Base-by-base conservation (phyloP, 2,888 invertebrate species). In the Oligia latruncula region DNA sequence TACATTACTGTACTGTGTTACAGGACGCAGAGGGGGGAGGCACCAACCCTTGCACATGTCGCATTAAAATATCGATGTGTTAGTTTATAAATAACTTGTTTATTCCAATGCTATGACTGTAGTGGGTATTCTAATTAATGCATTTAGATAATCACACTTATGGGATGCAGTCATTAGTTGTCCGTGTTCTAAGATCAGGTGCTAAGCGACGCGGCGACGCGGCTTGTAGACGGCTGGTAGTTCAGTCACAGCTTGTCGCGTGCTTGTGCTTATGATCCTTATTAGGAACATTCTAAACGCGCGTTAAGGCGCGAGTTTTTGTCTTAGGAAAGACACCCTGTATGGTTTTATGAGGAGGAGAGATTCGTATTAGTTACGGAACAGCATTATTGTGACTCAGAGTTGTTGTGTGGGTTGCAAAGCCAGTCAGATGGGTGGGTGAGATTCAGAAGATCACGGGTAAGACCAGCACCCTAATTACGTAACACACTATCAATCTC, bases 1-100 rank as follows among this genome's bases (percentile, higher is more conserved):
- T 6, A 2, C 0, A 2, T 23, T 20, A 1, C 1, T 43, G 4
- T 1, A 9, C 3, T 17, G 23, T 46, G 40, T 43, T 40, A 15
- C 17, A 55, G n/a, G 62, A 20, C 55, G 70, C 2, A 40, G 40
- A 23, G 64, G 72, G 74, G 74, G 68, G 67, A 43, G 52, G n/a
- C n/a, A 68, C 49, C 84, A 91, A 89, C 90, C 89, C 91, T 89
- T 89, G 88, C 91, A 91, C 87, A 91, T 91, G 91, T 78, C 82
- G 78, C 82, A 77, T 74, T 81, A 81, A 84, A 85, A 83, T 80
- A 88, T 82, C 74, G 74, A 82, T 80, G 73, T 74, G 81, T 87
- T 80, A 74, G 71, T 80, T 76, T 84, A 80, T 81, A 88, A 77
- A 84, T 84, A 82, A 75, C 77, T 77, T 77, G 78, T 83, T 87